phyloP scores from a whole-genome alignment of 2,113 vertebrate genomes.

The Sylvia atricapilla region DNA sequence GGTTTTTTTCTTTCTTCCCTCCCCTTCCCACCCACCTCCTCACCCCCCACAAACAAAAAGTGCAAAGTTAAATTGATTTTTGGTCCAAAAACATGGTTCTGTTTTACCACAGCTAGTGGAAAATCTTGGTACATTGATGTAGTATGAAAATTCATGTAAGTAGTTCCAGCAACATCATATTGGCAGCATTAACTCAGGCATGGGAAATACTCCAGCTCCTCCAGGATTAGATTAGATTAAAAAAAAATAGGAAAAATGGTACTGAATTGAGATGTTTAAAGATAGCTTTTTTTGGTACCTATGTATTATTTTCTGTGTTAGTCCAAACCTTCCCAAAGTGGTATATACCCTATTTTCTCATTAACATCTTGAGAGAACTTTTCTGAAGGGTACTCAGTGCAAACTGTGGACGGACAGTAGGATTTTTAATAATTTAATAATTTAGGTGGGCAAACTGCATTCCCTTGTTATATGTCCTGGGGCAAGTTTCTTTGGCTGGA shows the following conservation, averaged over 20 bases:
- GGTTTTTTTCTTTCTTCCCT: not conserved
- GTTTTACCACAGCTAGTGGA: not conserved
- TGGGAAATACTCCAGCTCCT: not conserved
- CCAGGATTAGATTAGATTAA: not conserved
- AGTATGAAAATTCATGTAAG: conserved; percentile 12
- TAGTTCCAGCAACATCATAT: not conserved
- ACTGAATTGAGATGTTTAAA: not conserved
- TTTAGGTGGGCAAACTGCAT: not conserved
- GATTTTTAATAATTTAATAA: not conserved
- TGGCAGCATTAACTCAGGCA: not conserved
- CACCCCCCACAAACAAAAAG: not conserved
- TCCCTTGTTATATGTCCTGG: not conserved
- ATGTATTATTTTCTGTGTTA: not conserved
- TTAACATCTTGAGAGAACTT: not conserved
- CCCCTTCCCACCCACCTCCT: fast-evolving
- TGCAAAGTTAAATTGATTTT: not conserved
- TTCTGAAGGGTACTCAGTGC: not conserved
- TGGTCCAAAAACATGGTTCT: not conserved
- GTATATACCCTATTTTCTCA: not conserved
- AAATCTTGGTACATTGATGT: not conserved
- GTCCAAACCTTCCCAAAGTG: not conserved
- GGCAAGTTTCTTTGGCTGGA: not conserved
- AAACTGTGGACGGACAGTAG: not conserved
- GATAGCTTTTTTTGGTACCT: not conserved
- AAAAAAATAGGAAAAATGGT: not conserved